A percentile compares a stretch with the other conserved stretches of the same genome.
Conservation (phyloP, 2,113 vertebrate genomes). For the Myrmophylax atrothorax region DNA sequence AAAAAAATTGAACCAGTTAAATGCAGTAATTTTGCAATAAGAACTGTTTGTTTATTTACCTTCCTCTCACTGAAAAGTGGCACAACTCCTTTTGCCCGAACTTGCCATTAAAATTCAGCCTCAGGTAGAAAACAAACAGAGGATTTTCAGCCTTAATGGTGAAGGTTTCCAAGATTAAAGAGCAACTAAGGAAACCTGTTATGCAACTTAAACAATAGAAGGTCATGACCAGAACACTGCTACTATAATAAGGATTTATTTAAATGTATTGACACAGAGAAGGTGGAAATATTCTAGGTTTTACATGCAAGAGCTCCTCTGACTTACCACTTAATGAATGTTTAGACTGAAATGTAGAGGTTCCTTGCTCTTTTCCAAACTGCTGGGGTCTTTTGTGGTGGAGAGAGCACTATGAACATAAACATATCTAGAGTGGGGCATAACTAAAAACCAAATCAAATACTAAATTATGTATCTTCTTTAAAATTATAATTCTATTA, state of each 20-base stretch:
- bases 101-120: background rate
- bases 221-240: background rate
- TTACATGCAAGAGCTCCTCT: background rate
- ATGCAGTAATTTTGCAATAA: background rate
- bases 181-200: background rate
- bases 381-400: background rate
- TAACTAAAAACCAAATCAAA: background rate
- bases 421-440: background rate
- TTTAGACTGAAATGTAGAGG: background rate
- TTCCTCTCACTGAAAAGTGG: background rate
- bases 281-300: background rate
- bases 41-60: background rate
- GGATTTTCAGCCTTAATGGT: background rate
- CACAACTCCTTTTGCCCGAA: background rate
- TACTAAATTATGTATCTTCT: background rate
- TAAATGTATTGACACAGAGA: background rate
- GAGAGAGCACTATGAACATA: rapidly evolving
- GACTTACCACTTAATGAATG: background rate
- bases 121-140: background rate
- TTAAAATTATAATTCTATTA: background rate
- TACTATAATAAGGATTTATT: background rate
- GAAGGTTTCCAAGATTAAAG: background rate
- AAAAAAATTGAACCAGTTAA: background rate
- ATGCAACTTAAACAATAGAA: background rate
- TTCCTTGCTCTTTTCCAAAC: background rate